These are phyloP conservation scores for Tragulus kanchil DNA, from an alignment of 2,113 vertebrate species.

Conservation along the genomic window DNA sequence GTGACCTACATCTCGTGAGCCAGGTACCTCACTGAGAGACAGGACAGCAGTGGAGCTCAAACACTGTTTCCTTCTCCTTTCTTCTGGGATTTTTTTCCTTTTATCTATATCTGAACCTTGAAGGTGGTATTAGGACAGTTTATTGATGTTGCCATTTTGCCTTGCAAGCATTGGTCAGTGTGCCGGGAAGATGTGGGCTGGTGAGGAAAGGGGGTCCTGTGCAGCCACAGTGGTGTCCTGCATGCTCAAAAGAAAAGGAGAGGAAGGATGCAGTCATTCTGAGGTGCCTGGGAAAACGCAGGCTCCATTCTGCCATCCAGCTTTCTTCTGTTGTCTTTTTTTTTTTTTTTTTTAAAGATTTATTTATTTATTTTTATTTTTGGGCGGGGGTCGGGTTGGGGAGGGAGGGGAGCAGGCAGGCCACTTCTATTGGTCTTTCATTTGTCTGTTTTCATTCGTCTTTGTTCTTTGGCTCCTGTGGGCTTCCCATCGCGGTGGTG, in stretches of 20 bases:
- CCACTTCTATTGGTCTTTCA: too few species aligned
- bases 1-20: neutral
- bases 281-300: neutral
- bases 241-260: neutral
- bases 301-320: neutral
- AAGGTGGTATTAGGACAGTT: neutral
- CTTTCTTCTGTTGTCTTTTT: neutral
- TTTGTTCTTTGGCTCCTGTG: too few species aligned
- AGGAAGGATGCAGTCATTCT: neutral
- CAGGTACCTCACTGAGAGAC: neutral
- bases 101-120: neutral
- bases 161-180: neutral
- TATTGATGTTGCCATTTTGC: neutral
- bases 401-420: too few species aligned
- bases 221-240: fast-evolving
- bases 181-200: neutral
- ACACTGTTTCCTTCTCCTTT: neutral
- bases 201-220: neutral
- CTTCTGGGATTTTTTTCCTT: neutral
- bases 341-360: too few species aligned
- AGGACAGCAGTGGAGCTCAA: neutral
- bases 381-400: too few species aligned
- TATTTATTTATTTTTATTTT: too few species aligned
- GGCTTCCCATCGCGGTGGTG: too few species aligned
- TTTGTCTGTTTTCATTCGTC: too few species aligned